Evolutionary conservation across 2,113 vertebrate genomes (phyloP), one percentile per base, ranked within the genome.

Genomic region (Cephalopholis sonnerati): DNA sequence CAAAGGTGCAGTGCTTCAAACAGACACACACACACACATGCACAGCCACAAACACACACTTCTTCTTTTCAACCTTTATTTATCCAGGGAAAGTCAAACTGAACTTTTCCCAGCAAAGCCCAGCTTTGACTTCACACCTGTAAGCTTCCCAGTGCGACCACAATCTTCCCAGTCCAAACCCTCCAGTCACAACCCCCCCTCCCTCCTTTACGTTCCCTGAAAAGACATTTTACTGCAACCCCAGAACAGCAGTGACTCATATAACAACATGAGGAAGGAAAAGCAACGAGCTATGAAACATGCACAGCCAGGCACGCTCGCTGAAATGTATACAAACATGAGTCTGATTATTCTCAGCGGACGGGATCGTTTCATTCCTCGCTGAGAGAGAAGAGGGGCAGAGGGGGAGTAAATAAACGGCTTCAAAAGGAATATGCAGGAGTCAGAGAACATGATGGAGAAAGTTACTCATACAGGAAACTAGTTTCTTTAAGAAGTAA

Each of bases 231-330:
- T 20, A 39, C 27, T 22, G 51, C 77, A 44, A 54, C 24, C 24
- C 74, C 81, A 58, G 36, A 62, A 51, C 72, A 65, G 44, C 44
- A 32, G 74, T 76, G 84, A 90, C 55, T 93, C 85, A 82, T 54
- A 62, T 39, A 85, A 85, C 80, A 70, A 77, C 70, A 65, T 4
- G 36, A 68, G 84, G 86, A 85, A 81, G 89, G 66, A 85, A 83
- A 92, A 68, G 54, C 91, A 93, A 82, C 59, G 75, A 94, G 89
- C 86, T 93, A 83, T 92, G 93, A 92, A 92, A 92, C 88, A 74
- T 58, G 79, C 82, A 53, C 39, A 68, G 71, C 71, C 78, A 44
- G 82, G 75, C 86, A 74, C 62, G 36, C 79, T 82, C 59, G 29
- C 32, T 61, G 58, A 80, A 90, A 94, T n/a, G 77, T 92, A 87